Percentiles rank a stretch among this genome's conserved stretches.
Conservation (phyloP, 2,797 vertebrate species). For the Babyrousa celebensis region DNA sequence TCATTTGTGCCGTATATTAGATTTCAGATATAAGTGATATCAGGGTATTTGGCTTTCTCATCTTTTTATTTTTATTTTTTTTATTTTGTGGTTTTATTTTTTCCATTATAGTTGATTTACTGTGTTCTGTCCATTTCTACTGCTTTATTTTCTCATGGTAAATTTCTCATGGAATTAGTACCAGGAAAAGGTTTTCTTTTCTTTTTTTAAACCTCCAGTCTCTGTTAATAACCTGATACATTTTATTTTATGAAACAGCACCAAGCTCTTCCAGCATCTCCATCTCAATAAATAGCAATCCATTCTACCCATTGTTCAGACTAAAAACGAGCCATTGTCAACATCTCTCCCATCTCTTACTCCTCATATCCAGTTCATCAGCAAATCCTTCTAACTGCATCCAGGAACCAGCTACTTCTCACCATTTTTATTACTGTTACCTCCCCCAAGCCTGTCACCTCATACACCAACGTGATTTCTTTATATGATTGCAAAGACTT, state of each 20-base stretch:
- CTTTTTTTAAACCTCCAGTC: not conserved
- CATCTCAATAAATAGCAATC: not conserved
- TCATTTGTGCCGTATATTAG: too few species aligned
- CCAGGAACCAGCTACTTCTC: not conserved
- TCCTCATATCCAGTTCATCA: not conserved
- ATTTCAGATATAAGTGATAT: too few species aligned
- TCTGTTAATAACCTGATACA: not conserved
- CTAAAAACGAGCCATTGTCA: not conserved
- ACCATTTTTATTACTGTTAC: not conserved
- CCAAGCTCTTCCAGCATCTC: not conserved
- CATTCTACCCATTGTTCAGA: not conserved
- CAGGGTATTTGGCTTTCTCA: too few species aligned
- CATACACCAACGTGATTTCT: not conserved
- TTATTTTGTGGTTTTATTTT: too few species aligned
- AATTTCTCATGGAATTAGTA: not conserved
- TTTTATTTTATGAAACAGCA: slow-evolving; percentile 40
- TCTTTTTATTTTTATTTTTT: too few species aligned
- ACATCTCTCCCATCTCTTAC: not conserved
- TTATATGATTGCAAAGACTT: not conserved
- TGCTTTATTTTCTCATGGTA: not conserved
- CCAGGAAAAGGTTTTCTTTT: slow-evolving; percentile 2
- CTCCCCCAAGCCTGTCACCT: not conserved
- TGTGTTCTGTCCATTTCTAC: too few species aligned
- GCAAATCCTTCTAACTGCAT: not conserved
- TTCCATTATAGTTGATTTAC: too few species aligned